Conservation (phyloP, 1,140 invertebrate genomes). For the Procambarus clarkii region DNA sequence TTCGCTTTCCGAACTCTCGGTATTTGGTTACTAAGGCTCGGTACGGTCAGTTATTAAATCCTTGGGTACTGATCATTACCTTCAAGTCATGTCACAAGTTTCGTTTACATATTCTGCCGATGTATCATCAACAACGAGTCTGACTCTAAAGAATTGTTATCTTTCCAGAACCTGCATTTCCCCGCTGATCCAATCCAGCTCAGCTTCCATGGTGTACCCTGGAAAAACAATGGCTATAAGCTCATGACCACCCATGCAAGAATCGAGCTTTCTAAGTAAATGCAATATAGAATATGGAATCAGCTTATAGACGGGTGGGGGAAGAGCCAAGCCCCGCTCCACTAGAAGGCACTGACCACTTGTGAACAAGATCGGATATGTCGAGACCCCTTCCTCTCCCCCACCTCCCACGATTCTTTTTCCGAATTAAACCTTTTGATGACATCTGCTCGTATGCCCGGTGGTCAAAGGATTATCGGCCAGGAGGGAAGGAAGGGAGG, state of each 20-base stretch:
- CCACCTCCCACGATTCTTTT: slow-evolving; percentile 30
- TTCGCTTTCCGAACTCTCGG: no score
- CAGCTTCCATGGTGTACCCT: no score
- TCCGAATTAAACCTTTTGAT: slow-evolving; percentile 47
- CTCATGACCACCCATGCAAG: background rate
- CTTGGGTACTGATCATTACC: no score
- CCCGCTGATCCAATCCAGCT: no score
- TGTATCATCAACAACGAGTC: no score
- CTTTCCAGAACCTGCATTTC: no score
- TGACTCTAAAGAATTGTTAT: no score
- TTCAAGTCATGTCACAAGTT: no score
- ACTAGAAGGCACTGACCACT: slow-evolving; percentile 41
- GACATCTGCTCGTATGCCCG: slow-evolving; percentile 53
- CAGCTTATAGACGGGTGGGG: slow-evolving; percentile 52
- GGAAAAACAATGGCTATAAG: background rate
- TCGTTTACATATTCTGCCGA: no score
- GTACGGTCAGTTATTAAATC: no score
- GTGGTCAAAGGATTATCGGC: slow-evolving; percentile 51
- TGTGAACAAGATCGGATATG: slow-evolving; percentile 57
- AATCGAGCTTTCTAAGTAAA: slow-evolving; percentile 25
- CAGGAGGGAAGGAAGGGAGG: slow-evolving; percentile 21
- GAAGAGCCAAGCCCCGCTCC: slow-evolving; percentile 1
- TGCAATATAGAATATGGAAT: slow-evolving; percentile 44
- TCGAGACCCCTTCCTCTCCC: slow-evolving; percentile 31
- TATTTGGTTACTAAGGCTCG: no score